These are phyloP conservation scores for Microcebus lehilahytsara DNA, from an alignment of 2,113 vertebrate genomes.

Conservation along the genomic window DNA sequence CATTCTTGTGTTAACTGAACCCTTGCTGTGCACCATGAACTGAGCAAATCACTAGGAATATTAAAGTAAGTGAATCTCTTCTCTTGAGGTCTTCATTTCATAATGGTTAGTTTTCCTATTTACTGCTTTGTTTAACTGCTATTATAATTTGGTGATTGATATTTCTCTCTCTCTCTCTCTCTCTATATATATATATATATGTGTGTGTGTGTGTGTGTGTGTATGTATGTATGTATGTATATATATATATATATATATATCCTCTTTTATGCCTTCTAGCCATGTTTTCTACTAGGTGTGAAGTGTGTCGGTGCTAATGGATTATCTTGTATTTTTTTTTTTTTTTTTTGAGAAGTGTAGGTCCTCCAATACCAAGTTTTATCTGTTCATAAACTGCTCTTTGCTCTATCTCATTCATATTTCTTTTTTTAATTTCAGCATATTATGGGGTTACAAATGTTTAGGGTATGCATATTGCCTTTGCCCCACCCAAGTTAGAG, in stretches of 20 bases:
- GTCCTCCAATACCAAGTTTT: background rate
- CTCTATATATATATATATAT: background rate
- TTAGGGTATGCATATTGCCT: too few relatives aligned
- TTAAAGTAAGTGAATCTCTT: background rate
- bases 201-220: too few relatives aligned
- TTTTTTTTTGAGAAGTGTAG: background rate
- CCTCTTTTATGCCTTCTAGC: background rate
- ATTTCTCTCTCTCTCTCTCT: background rate
- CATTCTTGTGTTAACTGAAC: background rate
- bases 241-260: too few relatives aligned
- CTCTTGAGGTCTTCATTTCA: background rate
- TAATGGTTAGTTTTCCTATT: background rate
- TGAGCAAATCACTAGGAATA: background rate
- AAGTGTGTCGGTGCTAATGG: accelerated
- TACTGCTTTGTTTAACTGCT: background rate
- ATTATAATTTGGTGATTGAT: background rate
- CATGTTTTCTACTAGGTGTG: background rate
- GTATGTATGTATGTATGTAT: too few relatives aligned
- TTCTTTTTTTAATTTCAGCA: background rate
- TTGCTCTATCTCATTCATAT: background rate
- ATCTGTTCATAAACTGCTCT: background rate
- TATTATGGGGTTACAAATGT: too few relatives aligned
- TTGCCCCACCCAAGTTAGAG: too few relatives aligned
- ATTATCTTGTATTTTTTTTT: background rate
- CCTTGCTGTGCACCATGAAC: background rate